Evolutionary conservation across 2,888 invertebrate genomes (phyloP).

Genomic region (Zygothrica quintamaculata): DNA sequence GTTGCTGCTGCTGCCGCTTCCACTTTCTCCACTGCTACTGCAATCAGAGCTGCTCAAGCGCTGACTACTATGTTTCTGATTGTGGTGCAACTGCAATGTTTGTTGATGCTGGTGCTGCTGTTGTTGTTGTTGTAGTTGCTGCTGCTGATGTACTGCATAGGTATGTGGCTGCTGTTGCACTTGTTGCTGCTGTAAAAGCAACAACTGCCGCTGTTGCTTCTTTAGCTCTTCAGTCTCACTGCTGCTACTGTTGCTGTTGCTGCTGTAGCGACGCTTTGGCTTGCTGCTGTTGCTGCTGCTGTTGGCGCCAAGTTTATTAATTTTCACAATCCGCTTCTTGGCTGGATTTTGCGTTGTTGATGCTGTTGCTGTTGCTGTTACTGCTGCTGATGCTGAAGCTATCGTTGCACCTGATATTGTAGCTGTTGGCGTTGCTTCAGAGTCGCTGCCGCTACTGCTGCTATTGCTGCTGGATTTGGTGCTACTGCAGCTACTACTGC

Average conservation of each 20-base stretch:
- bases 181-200: slow-evolving; percentile 56
- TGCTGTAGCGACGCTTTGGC: slow-evolving; percentile 36
- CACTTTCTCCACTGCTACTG: slow-evolving; percentile 19
- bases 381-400: slow-evolving; percentile 37
- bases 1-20: slow-evolving; percentile 43
- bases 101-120: slow-evolving; percentile 34
- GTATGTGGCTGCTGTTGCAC: slow-evolving; percentile 57
- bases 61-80: slow-evolving; percentile 21
- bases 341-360: slow-evolving; percentile 33
- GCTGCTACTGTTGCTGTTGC: slow-evolving; percentile 49
- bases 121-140: slow-evolving; percentile 43
- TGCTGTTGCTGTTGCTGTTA: slow-evolving; percentile 2
- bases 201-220: slow-evolving; percentile 36
- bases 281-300: slow-evolving; percentile 69
- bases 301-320: slow-evolving; percentile 47
- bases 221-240: slow-evolving; percentile 35
- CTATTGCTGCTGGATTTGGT: slow-evolving; percentile 29
- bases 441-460: slow-evolving; percentile 25
- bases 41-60: slow-evolving; percentile 49
- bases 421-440: slow-evolving; percentile 29
- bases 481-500: slow-evolving; percentile 52
- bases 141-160: slow-evolving; percentile 14
- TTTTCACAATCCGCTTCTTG: slow-evolving; percentile 53
- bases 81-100: neutral
- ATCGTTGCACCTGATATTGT: slow-evolving; percentile 32